Evolutionary conservation across 2,797 vertebrate species (phyloP), one percentile per base, ranked within the genome.

Genomic region (Manis crassicaudata): DNA sequence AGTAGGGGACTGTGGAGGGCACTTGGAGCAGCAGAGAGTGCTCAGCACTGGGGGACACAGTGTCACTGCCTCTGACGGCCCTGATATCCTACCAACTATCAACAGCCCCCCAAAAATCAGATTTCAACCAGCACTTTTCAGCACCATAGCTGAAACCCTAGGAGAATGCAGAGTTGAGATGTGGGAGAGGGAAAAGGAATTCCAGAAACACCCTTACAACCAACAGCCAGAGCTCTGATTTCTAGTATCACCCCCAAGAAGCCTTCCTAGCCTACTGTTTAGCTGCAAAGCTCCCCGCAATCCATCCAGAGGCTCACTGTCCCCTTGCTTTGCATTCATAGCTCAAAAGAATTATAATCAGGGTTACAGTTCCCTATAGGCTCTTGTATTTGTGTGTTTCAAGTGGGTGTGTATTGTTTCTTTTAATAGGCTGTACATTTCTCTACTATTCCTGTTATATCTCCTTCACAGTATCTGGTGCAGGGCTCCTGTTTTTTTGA

Each of bases 371-470:
- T 92, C 81, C 81, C 81, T 37, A 50, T 75, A 46, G 80, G 72
- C 25, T 76, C 52, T 89, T 77, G 92, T 73, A 72, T 87, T 86
- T 90, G 90, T 90, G 94, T 84, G 84, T 90, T 97, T 65, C 87
- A 17, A 8, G 92, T 92, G 96, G 87, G 80, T 29, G 76, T 92
- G 81, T 12, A 93, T 93, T 96, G 87, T 92, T 93, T 94, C 95
- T 68, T 95, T 92, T 85, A 94, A 94, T 89, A 96, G 82, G 37
- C 68, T 52, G 84, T 43, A 80, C 90, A 62, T 89, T n/a, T 76
- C 95, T 92, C 84, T 80, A 35, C 76, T 92, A 77, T 93, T 92
- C 92, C 85, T 88, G 81, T 82, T 67, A 2, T n/a, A 43, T 70
- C 80, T 81, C 62, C 27, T 72, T 83, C 3, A 5, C 77, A 79